phyloP scores from a whole-genome alignment of 2,888 invertebrate species.

The Encarsia formosa region DNA sequence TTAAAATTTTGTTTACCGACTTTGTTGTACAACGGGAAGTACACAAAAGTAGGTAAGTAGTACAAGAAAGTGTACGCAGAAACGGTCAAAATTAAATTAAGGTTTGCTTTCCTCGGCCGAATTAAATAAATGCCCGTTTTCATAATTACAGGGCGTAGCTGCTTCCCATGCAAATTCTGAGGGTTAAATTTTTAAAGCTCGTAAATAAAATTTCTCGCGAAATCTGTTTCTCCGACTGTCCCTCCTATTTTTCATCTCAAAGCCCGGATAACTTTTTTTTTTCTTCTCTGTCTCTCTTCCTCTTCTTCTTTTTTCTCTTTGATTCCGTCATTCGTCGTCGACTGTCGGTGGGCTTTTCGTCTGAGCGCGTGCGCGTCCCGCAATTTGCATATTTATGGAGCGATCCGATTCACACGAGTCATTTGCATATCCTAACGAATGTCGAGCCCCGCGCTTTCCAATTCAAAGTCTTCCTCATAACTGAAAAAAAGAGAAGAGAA shows the following conservation, averaged over 20 bases:
- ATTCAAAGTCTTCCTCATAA: conserved; percentile 22
- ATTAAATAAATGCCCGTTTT: too few species aligned
- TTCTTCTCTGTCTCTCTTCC: neutral
- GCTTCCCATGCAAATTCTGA: too few species aligned
- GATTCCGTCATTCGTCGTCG: neutral
- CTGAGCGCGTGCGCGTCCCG: conserved; percentile 8
- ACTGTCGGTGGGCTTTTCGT: conserved; percentile 7
- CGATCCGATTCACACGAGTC: conserved; percentile 26
- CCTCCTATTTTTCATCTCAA: neutral
- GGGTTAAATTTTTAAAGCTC: too few species aligned
- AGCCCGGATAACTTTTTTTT: too few species aligned
- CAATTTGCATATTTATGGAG: conserved; percentile 27
- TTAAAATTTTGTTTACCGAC: too few species aligned
- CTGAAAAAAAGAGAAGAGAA: conserved; percentile 7
- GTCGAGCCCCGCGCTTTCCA: conserved; percentile 21
- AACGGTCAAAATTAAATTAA: too few species aligned
- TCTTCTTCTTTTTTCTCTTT: neutral
- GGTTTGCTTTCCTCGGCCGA: too few species aligned
- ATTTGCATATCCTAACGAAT: conserved; percentile 29
- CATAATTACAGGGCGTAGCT: too few species aligned
- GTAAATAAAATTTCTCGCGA: too few species aligned
- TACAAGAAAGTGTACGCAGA: too few species aligned
- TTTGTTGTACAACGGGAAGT: too few species aligned
- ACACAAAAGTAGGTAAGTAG: too few species aligned
- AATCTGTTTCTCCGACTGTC: neutral